Evolutionary conservation across 2,113 vertebrate genomes (phyloP), one percentile per base, ranked within the genome.

Genomic region (Tetrao urogallus): DNA sequence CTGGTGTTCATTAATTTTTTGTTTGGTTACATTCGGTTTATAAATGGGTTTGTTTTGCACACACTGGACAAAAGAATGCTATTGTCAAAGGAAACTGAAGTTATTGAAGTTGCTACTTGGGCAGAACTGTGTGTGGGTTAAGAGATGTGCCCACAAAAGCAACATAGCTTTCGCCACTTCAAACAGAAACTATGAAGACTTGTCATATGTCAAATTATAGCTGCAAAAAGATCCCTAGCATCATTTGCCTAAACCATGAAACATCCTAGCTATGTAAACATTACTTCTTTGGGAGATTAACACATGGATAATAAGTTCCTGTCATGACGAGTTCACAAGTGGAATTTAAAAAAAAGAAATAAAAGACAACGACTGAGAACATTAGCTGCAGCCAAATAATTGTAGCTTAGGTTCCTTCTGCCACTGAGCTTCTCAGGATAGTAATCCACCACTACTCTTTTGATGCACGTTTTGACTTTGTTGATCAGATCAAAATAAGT

Each of bases 211-310:
- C 74, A 47, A 96, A 89, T 6, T 70, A 47, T 30, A 89, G 72
- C 69, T 69, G 78, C 85, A 85, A 91, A 89, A 94, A 30, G 56
- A 72, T 89, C 71, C 67, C 85, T 77, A 91, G 60, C 47, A 89
- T 78, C 6, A 0, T 4, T 83, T 90, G 61, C 45, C 60, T 83
- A 72, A 90, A 78, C 65, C 64, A 71, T 43, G 63, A 94, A 90
- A 43, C 57, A 91, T 94, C 32, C 88, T 70, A 82, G 65, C 38
- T 91, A 88, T 77, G 67, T 89, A 93, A 96, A 93, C 69, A 81
- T 27, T 54, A 48, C 42, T 90, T 79, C 71, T 88, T 80, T 60
- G 80, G 74, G 38, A 89, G 69, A 89, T 78, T 88, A 92, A 76
- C 84, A 82, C 36, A 74, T 6, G 34, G 67, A 67, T 89, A 93